Evolutionary conservation across 1,140 invertebrate species (phyloP).

Genomic region (Apis florea): DNA sequence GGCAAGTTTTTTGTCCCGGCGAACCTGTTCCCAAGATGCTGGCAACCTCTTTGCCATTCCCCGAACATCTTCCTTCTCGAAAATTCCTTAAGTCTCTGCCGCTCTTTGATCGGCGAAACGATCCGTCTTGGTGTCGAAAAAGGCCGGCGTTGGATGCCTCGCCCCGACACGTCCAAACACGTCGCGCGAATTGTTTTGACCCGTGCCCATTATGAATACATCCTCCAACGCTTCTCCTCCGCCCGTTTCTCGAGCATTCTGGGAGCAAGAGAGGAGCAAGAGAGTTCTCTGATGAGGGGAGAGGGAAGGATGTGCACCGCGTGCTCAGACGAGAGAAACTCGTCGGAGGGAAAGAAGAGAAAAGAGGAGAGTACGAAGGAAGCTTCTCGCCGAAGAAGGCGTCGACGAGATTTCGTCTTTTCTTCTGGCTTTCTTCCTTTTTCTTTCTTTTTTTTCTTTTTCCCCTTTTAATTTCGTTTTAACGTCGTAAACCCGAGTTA

Average conservation of each 20-base stretch:
- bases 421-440: slow-evolving; percentile 11
- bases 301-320: slow-evolving; percentile 33
- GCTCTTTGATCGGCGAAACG: background rate
- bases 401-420: slow-evolving; percentile 59
- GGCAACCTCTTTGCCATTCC: background rate
- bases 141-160: background rate
- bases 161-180: background rate
- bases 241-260: slow-evolving; percentile 18
- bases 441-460: background rate
- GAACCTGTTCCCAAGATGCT: background rate
- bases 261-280: background rate
- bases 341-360: slow-evolving; percentile 24
- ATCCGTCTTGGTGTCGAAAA: background rate
- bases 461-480: slow-evolving; percentile 37
- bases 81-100: background rate
- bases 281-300: slow-evolving; percentile 9
- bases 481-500: slow-evolving; percentile 49
- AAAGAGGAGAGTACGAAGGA: slow-evolving; percentile 36
- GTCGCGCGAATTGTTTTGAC: slow-evolving; percentile 52
- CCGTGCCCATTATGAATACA: slow-evolving; percentile 54
- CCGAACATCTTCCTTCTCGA: background rate
- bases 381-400: slow-evolving; percentile 15
- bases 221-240: slow-evolving; percentile 24
- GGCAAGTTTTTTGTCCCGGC: background rate
- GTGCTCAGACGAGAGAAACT: slow-evolving; percentile 57